phyloP scores from a whole-genome alignment of 1,140 invertebrate species.

The Caerostris darwini region DNA sequence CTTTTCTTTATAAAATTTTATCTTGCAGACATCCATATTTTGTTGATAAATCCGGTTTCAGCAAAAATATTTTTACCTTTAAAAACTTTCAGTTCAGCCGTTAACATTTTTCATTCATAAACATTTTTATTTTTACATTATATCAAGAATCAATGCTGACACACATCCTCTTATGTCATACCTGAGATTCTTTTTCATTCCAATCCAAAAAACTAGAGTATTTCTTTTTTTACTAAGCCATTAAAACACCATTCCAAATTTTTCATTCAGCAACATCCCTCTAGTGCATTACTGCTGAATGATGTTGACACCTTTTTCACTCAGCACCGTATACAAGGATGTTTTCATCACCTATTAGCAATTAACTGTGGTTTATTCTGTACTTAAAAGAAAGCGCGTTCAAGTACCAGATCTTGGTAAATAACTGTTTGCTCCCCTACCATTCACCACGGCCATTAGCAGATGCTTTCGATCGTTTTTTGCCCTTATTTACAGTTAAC shows the following conservation, averaged over 20 bases:
- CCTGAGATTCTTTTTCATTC: too few species aligned
- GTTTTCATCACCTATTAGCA: background rate
- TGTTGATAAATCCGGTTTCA: too few species aligned
- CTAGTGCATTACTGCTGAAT: background rate
- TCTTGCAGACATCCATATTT: too few species aligned
- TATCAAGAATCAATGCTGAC: too few species aligned
- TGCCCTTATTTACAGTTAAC: conserved; percentile 12
- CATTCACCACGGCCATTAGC: background rate
- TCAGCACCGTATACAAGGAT: background rate
- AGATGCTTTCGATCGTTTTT: background rate
- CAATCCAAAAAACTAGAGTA: too few species aligned
- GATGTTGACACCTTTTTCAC: background rate
- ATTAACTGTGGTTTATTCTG: background rate
- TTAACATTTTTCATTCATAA: too few species aligned
- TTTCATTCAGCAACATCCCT: background rate
- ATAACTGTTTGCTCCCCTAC: background rate
- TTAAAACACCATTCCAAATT: background rate
- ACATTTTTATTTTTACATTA: too few species aligned
- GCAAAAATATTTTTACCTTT: too few species aligned
- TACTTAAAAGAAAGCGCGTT: background rate
- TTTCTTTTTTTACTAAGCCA: too few species aligned
- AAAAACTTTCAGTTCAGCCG: too few species aligned
- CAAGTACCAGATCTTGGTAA: background rate
- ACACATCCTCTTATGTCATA: too few species aligned
- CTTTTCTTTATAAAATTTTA: too few species aligned